Conservation (phyloP, 2,113 vertebrate species). For the Lates calcarifer region DNA sequence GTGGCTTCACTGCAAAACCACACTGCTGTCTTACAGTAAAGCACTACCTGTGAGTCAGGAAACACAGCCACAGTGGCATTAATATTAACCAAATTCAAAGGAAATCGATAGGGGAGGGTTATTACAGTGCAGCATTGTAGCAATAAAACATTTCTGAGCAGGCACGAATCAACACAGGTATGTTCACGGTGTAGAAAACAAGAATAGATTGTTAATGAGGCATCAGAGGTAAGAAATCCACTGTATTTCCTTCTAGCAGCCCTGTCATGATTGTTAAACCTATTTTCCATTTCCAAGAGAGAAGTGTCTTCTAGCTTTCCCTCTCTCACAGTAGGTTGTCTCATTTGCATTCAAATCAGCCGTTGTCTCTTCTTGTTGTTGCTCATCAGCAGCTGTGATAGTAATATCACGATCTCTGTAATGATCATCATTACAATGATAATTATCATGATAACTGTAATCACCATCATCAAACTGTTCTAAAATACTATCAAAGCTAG, state of each 20-base stretch:
- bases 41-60: neutral
- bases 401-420: conserved; percentile 21
- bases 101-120: conserved; percentile 42
- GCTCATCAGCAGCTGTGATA: conserved; percentile 40
- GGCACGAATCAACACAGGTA: conserved; percentile 21
- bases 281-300: conserved; percentile 37
- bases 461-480: conserved; percentile 3
- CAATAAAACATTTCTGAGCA: conserved; percentile 6
- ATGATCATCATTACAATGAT: conserved; percentile 4
- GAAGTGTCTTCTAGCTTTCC: neutral
- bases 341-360: conserved; percentile 67
- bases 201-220: conserved; percentile 39
- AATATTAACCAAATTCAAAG: conserved; percentile 42
- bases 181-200: neutral
- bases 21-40: neutral
- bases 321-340: conserved; percentile 22
- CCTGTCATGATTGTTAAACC: conserved; percentile 16
- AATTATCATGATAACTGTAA: conserved; percentile 15
- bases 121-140: conserved; percentile 6
- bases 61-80: conserved; percentile 4
- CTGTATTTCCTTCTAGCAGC: conserved; percentile 10
- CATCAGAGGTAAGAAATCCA: conserved; percentile 10
- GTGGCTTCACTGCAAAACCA: conserved; percentile 20
- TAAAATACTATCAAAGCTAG: neutral
- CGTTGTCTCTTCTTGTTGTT: neutral